Evolutionary conservation across 2,888 invertebrate genomes (phyloP).

Genomic region (Exocentrus adspersus): DNA sequence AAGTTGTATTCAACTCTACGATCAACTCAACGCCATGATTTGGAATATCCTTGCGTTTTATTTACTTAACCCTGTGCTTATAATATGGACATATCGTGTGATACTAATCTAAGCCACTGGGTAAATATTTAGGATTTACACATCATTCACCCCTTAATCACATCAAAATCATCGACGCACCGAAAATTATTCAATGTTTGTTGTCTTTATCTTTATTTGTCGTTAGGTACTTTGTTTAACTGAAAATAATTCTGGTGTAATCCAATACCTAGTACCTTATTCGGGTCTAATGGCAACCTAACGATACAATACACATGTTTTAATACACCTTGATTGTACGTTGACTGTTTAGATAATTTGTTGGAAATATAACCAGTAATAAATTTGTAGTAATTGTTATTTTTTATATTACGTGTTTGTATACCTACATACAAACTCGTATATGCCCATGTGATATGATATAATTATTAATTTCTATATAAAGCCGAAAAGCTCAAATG

Average conservation of each 20-base stretch:
- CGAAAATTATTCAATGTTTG: not conserved
- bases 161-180: not conserved
- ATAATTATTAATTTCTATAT: too few relatives aligned
- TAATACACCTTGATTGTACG: too few relatives aligned
- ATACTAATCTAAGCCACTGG: not conserved
- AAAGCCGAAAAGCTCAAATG: too few relatives aligned
- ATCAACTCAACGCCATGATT: too few relatives aligned
- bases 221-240: not conserved
- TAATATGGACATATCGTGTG: not conserved
- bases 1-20: too few relatives aligned
- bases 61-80: not conserved
- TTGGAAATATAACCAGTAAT: too few relatives aligned
- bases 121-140: not conserved
- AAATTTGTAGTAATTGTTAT: too few relatives aligned
- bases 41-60: too few relatives aligned
- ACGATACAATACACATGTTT: not conserved
- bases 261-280: not conserved
- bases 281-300: not conserved
- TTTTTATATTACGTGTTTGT: too few relatives aligned
- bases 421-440: too few relatives aligned
- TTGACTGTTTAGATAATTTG: too few relatives aligned
- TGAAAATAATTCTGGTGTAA: not conserved
- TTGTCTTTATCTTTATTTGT: not conserved
- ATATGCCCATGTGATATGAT: too few relatives aligned
- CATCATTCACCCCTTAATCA: slow-evolving; percentile 1